Base-by-base conservation (phyloP, 2,888 invertebrate species). In the Oeneis ivallda region DNA sequence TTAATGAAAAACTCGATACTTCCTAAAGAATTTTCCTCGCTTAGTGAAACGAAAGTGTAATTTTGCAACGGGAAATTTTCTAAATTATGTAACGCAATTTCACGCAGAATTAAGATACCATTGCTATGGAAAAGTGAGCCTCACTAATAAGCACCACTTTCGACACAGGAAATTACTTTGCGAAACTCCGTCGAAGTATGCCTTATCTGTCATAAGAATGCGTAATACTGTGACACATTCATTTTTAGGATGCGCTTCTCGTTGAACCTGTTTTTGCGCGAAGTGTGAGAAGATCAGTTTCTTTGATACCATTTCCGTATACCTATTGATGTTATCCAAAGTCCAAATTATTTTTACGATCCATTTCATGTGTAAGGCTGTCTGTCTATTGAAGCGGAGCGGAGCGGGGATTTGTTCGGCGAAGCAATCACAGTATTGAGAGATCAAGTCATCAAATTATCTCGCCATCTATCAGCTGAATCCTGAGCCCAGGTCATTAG, bases 121-220 rank as follows among this genome's bases (percentile, higher is more conserved):
- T 57, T 62, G 26, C 26, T 26, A 59, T 19, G 59, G 58, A 59
- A 58, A 53, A 53, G 63, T 37, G 62, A 62, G 62, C 50, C 45
- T 19, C 19, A 52, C 50, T 64, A 41, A 53, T 62, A 65, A 59
- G 45, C 47, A 39, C 32, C 47, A 54, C 49, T 65, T 62, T 62
- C 50, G 65, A 65, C 58, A 15, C n/a, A 65, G 65, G 62, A 68
- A 65, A 68, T 68, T 56, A 37, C 57, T 57, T 60, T 58, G 56
- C 43, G 50, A 64, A 57, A 66, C 34, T 41, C 39, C 17, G 43
- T 52, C 45, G 32, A 50, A 57, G 43, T 61, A 64, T 58, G 49
- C 61, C 57, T 26, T 56, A 43, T 26, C 39, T 56, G 56, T 13
- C 19, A 19, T 19, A 56, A 17, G 54, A 19, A 13, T 19, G 39